Base-by-base conservation (phyloP, 2,113 vertebrate genomes). In the Heterocephalus glaber region DNA sequence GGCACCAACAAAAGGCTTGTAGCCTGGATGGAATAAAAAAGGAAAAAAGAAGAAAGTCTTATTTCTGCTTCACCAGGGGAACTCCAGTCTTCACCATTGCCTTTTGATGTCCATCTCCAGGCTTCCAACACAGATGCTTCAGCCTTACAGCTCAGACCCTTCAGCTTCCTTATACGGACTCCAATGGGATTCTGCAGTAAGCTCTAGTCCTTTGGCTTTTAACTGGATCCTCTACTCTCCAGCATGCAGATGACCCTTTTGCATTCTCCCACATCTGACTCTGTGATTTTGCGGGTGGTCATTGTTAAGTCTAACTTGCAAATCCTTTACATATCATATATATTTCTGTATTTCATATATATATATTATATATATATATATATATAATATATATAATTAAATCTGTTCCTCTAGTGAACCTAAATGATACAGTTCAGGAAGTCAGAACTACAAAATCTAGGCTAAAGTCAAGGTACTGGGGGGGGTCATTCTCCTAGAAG, bases 401-500 rank as follows among this genome's bases (percentile, higher is more conserved):
- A 72, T 44, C 38, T 72, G 41, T 28, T 74, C 26, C 44, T 47
- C 12, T 49, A 77, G 74, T 49, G 44, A 77, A 24, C 20, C 9
- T 35, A 72, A 72, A 19, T 49, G 28, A 8, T 77, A 17, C 0
- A 14, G 4, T 19, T 28, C 44, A 49, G 8, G 3, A 35, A 20
- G 11, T 38, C 26, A 8, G 6, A 26, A 26, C 2, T n/a, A 28
- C 4, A 13, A 44, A n/a, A 16, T 24, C n/a, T 8, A 22, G 28
- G 60, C 28, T 24, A 0, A 17, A 4, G 20, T 4, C 4, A 14
- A 35, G 47, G 20, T 68, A 16, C 3, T 2, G 8, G 20, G 41
- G 20, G 41, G 35, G 52, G 54, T 19, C 72, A 5, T 2, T 0
- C 3, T 33, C 44, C 70, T 2, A 7, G 6, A 28, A 7, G 19